Base-by-base conservation (phyloP, 1,140 invertebrate species). In the Drosophila insularis region DNA sequence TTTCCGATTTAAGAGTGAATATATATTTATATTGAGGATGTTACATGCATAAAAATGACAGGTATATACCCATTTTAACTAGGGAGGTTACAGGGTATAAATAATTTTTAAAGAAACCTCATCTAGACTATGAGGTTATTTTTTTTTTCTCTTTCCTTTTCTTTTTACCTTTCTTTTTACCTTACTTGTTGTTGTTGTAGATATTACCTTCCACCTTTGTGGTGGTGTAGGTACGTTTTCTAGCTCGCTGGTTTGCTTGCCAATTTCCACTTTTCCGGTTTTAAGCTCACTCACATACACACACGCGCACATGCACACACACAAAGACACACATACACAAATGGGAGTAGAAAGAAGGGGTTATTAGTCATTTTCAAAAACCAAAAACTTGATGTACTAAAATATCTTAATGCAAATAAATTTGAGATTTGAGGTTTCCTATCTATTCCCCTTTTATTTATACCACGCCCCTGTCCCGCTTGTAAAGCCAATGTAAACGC, bases 191-290 rank as follows among this genome's bases (percentile, higher is more conserved):
- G 35, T 37, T 37, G 35, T 37, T 13, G 35, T 35, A 10, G 32
- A 10, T 35, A 0, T 63, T 19, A 43, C 13, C 11, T 31, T 10
- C 4, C 43, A 35, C 39, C 21, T 13, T 61, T 27, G n/a, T 50
- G 43, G 8, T 50, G 43, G 8, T 17, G 11, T 65, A 39, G 43
- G 46, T 58, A 23, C 71, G 61, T 67, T 71, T 79, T 59, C 63
- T 69, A 76, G 76, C 80, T 79, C 67, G 55, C 32, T 85, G 74
- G 78, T 70, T 85, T 80, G 77, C 74, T 84, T 78, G 82, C 78
- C 81, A 85, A 81, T 86, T 85, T 86, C 81, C 81, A 85, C 79
- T 85, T 85, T 85, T 86, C 81, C 81, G 81, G 81, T 78, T 85
- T 85, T 78, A 85, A 86, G 81, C 74, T 64, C 81, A 80, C 74